Evolutionary conservation across 2,797 vertebrate genomes (phyloP), one percentile per base, ranked within the genome.

Genomic region (Amblyraja radiata): DNA sequence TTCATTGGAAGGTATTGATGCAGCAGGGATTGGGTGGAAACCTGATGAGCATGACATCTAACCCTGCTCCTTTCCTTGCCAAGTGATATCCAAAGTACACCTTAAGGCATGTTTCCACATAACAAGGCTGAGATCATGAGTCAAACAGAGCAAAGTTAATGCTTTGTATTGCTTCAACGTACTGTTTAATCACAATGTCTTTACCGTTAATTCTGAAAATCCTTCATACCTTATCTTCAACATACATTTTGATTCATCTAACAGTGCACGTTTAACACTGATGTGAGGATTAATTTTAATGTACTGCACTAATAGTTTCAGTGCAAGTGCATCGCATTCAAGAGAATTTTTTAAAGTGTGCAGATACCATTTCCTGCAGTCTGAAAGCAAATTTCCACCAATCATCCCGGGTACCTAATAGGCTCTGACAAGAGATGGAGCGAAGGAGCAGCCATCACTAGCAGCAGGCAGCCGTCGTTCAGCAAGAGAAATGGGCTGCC

Each of bases 341-440:
- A 58, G 71, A 95, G 96, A 95, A 97, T 96, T 97, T 96, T 97
- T 96, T 95, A 95, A 94, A 95, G 95, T 94, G 95, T 96, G 96
- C 95, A 96, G 96, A 97, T 96, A 96, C 96, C 97, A 97, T 97
- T 97, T 97, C 96, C 97, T 96, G 95, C 96, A 97, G 97, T 97
- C 96, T 97, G 96, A 95, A 97, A 96, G 96, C 97, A 96, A 97
- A 97, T 97, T 97, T 96, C 96, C 95, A 97, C 96, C 96, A 96
- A 96, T 97, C 97, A 97, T 96, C 96, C 96, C 94, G 94, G 96
- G 96, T 96, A 97, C 95, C 95, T 97, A 97, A 97, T 96, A 97
- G 96, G 96, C 96, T 97, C 96, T 97, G 96, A 97, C 96, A 97
- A 96, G 95, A 96, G 96, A 96, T 95, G 95, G 96, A 97, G 95